phyloP scores from a whole-genome alignment of 2,113 vertebrate genomes.

The Sylvia atricapilla region DNA sequence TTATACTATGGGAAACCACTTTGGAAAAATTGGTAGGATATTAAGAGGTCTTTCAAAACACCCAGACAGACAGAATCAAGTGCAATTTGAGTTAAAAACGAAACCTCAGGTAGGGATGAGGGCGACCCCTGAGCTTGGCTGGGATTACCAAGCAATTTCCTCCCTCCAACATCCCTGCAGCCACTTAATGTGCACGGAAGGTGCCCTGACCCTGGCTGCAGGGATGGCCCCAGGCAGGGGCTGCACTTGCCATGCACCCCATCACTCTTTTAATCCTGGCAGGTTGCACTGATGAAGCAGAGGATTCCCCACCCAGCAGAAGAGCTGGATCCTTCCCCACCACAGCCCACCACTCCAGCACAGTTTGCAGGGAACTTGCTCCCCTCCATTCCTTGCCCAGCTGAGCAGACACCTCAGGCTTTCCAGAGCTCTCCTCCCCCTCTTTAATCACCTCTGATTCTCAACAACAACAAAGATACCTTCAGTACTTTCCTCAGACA shows the following conservation, averaged over 20 bases:
- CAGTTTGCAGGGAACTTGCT: rapidly evolving
- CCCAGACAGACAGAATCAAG: background rate
- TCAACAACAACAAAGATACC: background rate
- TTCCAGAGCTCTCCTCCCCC: background rate
- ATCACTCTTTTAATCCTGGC: background rate
- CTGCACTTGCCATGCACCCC: background rate
- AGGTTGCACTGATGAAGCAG: background rate
- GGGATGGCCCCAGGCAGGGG: background rate
- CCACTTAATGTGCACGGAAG: background rate
- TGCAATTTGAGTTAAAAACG: background rate
- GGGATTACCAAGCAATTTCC: background rate
- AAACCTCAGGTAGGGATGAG: background rate
- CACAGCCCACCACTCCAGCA: rapidly evolving
- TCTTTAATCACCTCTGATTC: background rate
- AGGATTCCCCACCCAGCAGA: background rate
- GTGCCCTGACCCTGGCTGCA: background rate
- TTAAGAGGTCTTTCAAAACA: background rate
- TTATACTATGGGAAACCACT: background rate
- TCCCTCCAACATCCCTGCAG: background rate
- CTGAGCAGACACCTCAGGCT: background rate
- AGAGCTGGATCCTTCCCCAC: background rate
- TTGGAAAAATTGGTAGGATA: background rate
- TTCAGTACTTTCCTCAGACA: background rate
- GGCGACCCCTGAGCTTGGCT: background rate
- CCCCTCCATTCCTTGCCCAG: rapidly evolving